phyloP scores from a whole-genome alignment of 1,140 invertebrate species.

The Zaprionus ornatus region DNA sequence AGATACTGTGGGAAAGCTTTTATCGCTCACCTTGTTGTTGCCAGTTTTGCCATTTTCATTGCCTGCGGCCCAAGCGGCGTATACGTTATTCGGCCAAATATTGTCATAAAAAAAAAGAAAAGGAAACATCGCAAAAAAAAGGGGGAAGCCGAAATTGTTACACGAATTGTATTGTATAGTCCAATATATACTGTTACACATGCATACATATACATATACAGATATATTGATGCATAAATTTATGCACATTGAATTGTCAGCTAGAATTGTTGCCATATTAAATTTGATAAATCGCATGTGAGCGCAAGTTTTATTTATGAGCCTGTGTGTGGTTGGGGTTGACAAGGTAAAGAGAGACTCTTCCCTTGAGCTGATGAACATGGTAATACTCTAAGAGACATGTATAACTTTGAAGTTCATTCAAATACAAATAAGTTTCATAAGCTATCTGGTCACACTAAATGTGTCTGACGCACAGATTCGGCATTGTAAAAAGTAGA shows the following conservation, averaged over 20 bases:
- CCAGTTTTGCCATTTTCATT: slow-evolving; percentile 37
- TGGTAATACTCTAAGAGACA: neutral
- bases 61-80: slow-evolving; percentile 48
- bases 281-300: slow-evolving; percentile 63
- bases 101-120: slow-evolving; percentile 30
- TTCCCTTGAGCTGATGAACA: too few species aligned
- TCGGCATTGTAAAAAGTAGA: too few species aligned
- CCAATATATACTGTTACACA: neutral
- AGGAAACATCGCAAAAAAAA: neutral
- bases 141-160: slow-evolving; percentile 18
- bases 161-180: slow-evolving; percentile 31
- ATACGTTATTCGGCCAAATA: slow-evolving; percentile 54
- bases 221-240: slow-evolving; percentile 39
- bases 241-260: slow-evolving; percentile 65
- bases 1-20: slow-evolving; percentile 63
- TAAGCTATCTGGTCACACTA: too few species aligned
- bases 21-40: slow-evolving; percentile 61
- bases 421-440: too few species aligned
- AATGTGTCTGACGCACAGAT: too few species aligned
- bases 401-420: too few species aligned
- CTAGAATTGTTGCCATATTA: slow-evolving; percentile 57
- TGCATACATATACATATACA: neutral
- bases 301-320: slow-evolving; percentile 51
- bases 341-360: neutral
- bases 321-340: neutral